Evolutionary conservation across 2,113 vertebrate species (phyloP).

Genomic region (Vulpes vulpes): DNA sequence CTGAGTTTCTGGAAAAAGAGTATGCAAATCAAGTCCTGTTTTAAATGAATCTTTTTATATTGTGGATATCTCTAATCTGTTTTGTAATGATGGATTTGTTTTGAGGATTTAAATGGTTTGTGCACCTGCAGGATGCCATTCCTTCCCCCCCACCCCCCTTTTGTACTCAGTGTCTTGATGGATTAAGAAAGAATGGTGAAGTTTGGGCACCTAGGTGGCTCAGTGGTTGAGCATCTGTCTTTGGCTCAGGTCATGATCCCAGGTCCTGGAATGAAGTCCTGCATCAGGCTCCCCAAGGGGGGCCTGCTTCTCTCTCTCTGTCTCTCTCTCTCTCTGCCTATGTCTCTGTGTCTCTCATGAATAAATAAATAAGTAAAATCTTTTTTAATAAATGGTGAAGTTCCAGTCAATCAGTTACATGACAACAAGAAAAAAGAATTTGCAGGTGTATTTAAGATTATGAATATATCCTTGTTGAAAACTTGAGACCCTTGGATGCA

Average conservation of each 20-base stretch:
- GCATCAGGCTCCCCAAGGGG: no score
- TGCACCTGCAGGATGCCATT: conserved; percentile 36
- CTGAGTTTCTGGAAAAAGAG: conserved; percentile 72
- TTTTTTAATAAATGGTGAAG: conserved; percentile 7
- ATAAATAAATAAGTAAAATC: no score
- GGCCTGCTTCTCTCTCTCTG: no score
- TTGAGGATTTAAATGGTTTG: conserved; percentile 49
- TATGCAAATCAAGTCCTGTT: conserved; percentile 74
- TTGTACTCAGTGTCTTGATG: conserved; percentile 15
- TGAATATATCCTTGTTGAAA: conserved; percentile 28
- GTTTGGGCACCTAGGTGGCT: neutral
- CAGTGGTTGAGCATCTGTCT: no score
- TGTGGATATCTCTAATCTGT: conserved; percentile 63
- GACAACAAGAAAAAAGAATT: conserved; percentile 22
- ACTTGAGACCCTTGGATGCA: conserved; percentile 6
- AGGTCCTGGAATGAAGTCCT: no score
- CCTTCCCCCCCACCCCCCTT: neutral
- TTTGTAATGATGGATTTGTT: conserved; percentile 71
- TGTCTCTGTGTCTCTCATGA: no score
- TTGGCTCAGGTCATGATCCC: no score
- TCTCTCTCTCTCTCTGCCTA: no score
- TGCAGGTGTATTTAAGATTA: conserved; percentile 20
- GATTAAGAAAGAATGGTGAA: conserved; percentile 59
- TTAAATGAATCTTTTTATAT: conserved; percentile 76
- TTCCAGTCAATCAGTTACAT: conserved; percentile 44